Base-by-base conservation (phyloP, 2,888 invertebrate genomes). In the Atethmia centrago region DNA sequence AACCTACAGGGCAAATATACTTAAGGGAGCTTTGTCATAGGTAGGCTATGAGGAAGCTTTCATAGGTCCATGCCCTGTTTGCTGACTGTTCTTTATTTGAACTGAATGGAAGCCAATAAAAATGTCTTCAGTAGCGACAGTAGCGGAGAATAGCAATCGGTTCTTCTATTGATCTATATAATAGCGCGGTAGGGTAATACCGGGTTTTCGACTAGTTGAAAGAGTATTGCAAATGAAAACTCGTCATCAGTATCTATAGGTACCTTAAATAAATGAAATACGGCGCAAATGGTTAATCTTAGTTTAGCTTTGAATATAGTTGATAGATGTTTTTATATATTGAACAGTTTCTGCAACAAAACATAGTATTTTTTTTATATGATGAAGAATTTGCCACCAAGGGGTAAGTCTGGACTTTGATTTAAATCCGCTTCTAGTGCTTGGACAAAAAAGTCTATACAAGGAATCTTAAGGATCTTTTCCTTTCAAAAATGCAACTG, bases 121-220 rank as follows among this genome's bases (percentile, higher is more conserved):
- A 56, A n/a, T 21, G 5, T 42, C 7, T 49, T 49, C n/a, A n/a
- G n/a, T n/a, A n/a, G n/a, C n/a, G n/a, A n/a, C 36, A 45, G 8
- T 28, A 25, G n/a, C 36, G 45, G 25, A 36, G 31, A 42, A 73
- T 61, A 51, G 21, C 25, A 45, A 45, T 74, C n/a, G 31, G 31
- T 63, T 42, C n/a, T 53, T 28, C 4, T 31, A 31, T 49, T 42
- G n/a, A n/a, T n/a, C n/a, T n/a, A 56, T 56, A 3, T 58, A 21
- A 31, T 21, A 14, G 12, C 12, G 31, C 58, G 21, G 2, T 56
- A 19, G 28, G 28, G 25, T 25, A 53, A 53, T 16, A 53, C 16
- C 25, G 21, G 58, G 31, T 58, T 31, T 58, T 31, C 31, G 31
- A 12, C 31, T 21, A 56, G 2, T 2, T 28, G 25, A 56, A 56